Base-by-base conservation (phyloP, 2,888 invertebrate species). In the Drosophila fungiperda region DNA sequence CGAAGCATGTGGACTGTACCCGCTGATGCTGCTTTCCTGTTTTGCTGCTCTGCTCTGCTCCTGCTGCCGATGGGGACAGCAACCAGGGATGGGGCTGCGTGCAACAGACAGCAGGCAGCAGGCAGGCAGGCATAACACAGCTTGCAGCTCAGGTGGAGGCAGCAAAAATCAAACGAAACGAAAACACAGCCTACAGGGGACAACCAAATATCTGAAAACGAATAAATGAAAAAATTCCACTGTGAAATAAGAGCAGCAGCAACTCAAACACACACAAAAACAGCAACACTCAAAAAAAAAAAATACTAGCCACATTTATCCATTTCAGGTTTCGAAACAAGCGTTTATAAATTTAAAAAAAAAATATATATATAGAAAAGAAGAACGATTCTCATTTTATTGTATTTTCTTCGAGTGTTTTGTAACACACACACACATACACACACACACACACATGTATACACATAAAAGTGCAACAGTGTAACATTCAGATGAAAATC, bases 171-270 rank as follows among this genome's bases (percentile, higher is more conserved):
- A 81, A 68, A 79, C 79, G 76, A 66, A 65, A 68, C 68, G 63
- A 68, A 81, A 74, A 65, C 73, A 65, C 49, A 60, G 65, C 69
- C 79, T 72, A 52, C 58, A 66, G 71, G 78, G 74, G 65, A 69
- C 48, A 71, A 64, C 68, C 68, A 63, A 73, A 76, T 68, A 68
- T 58, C 71, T 53, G 57, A 83, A 87, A 82, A 72, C 70, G 78
- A 83, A 84, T 83, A 80, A 86, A 86, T 69, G 87, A 80, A 80
- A 84, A 20, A 45, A 45, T 86, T 73, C 62, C 70, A 54, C 48
- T 70, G 71, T 57, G 52, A 80, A 87, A 80, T 83, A 73, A 67
- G 73, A 70, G 63, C 48, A 60, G 50, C 57, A 66, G 38, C 76
- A 68, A 36, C 26, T 45, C 45, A 29, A 5, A 49, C 42, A 33